phyloP scores from a whole-genome alignment of 2,888 invertebrate genomes.

The Zeuzera pyrina region DNA sequence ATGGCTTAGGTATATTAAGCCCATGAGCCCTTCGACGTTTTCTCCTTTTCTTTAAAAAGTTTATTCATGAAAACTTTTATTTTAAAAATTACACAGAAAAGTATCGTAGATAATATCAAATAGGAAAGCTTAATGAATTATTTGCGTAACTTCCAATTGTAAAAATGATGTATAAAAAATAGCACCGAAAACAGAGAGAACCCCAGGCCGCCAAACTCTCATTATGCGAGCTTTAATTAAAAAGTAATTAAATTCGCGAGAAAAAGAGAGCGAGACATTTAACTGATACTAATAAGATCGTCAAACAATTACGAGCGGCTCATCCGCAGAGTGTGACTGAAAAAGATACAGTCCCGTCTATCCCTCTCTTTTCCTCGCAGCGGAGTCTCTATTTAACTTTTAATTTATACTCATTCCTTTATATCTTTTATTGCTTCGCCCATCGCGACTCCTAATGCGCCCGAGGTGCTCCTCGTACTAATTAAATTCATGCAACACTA shows the following conservation, averaged over 20 bases:
- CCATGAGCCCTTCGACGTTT: too few relatives aligned
- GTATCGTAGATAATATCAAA: neutral
- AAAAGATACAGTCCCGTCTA: constrained; percentile 20
- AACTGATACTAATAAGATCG: constrained; percentile 74
- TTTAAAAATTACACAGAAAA: neutral
- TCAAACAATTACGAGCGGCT: constrained; percentile 69
- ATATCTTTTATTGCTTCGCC: constrained; percentile 74
- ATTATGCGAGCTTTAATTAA: constrained; percentile 65
- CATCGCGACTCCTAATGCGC: constrained; percentile 72
- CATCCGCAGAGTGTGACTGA: constrained; percentile 36
- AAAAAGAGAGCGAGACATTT: constrained; percentile 68
- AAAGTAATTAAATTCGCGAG: constrained; percentile 71
- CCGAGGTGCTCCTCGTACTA: constrained; percentile 70
- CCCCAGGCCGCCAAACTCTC: constrained; percentile 50
- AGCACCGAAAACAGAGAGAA: constrained; percentile 28
- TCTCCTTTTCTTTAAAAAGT: too few relatives aligned
- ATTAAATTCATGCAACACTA: constrained; percentile 73
- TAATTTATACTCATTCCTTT: constrained; percentile 75
- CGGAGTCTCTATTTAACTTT: constrained; percentile 69
- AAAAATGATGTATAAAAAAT: too few relatives aligned
- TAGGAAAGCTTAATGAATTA: neutral
- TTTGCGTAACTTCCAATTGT: too few relatives aligned
- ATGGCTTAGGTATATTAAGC: too few relatives aligned
- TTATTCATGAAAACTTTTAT: too few relatives aligned
- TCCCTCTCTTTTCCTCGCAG: constrained; percentile 36